Evolutionary conservation across 2,113 vertebrate genomes (phyloP).

Genomic region (Saimiri boliviensis): DNA sequence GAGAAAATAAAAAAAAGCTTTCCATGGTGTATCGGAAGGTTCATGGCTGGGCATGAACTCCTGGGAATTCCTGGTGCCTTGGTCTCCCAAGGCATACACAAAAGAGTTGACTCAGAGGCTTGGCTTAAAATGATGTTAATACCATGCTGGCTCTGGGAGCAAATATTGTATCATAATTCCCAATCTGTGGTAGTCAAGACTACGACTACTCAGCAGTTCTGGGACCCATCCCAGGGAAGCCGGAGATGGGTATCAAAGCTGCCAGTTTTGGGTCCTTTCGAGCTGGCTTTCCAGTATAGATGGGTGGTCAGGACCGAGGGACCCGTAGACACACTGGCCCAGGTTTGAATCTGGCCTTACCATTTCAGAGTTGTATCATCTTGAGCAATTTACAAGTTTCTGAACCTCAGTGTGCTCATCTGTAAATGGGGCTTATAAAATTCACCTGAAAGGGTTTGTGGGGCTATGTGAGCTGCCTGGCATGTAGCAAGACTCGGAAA

Average conservation of each 20-base stretch:
- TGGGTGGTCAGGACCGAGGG: background rate
- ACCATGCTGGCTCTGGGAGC: background rate
- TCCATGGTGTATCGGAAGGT: background rate
- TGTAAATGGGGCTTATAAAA: background rate
- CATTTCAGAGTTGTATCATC: background rate
- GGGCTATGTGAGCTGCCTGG: background rate
- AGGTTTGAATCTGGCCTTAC: background rate
- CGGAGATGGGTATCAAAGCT: background rate
- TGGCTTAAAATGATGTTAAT: background rate
- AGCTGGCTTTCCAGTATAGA: background rate
- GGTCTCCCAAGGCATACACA: background rate
- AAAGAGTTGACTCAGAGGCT: background rate
- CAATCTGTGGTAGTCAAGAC: background rate
- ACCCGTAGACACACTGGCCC: background rate
- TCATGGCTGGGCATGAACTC: too few relatives aligned
- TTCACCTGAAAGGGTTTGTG: background rate
- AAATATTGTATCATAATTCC: background rate
- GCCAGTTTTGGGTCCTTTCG: background rate
- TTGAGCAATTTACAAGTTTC: background rate
- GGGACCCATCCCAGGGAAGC: background rate
- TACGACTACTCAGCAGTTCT: background rate
- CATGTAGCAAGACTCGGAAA: fast-evolving
- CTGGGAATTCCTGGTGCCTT: background rate
- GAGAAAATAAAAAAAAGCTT: background rate
- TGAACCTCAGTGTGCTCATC: background rate